Percentiles rank a stretch among this genome's conserved stretches.
Evolutionary conservation across 2,888 invertebrate genomes (phyloP).

Genomic region (Lobophora halterata): DNA sequence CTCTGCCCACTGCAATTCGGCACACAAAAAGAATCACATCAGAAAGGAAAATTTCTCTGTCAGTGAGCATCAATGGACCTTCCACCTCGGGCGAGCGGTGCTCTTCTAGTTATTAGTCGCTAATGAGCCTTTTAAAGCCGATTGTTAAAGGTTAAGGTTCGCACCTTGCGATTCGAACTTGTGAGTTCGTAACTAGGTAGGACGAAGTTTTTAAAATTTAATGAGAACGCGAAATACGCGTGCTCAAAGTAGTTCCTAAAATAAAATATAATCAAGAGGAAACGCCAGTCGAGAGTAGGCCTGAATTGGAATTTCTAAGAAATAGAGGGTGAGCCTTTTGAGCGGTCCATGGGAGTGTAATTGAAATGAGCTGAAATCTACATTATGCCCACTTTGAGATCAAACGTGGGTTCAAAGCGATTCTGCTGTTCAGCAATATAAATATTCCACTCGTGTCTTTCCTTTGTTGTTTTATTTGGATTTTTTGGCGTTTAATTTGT

Average conservation of each 20-base stretch:
- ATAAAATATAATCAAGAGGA: too few species aligned
- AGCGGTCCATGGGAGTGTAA: too few species aligned
- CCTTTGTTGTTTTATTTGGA: conserved; percentile 8
- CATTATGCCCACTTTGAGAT: conserved; percentile 54
- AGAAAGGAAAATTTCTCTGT: conserved; percentile 67
- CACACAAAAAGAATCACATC: conserved; percentile 68
- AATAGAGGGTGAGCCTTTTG: too few species aligned
- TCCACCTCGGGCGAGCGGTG: conserved; percentile 59
- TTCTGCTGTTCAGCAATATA: conserved; percentile 50
- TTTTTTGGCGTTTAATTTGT: conserved; percentile 3
- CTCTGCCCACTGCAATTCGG: conserved; percentile 67
- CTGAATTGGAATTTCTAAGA: too few species aligned
- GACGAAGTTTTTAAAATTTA: too few species aligned
- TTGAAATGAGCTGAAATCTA: conserved; percentile 32
- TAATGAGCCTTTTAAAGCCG: conserved; percentile 65
- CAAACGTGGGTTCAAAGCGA: conserved; percentile 53
- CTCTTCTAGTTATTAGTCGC: conserved; percentile 61
- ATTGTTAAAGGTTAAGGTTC: too few species aligned
- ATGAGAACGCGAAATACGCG: too few species aligned
- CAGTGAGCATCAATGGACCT: conserved; percentile 65
- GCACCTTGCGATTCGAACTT: too few species aligned
- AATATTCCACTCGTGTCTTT: conserved; percentile 15
- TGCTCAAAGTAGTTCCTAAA: too few species aligned
- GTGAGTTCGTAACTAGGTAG: too few species aligned
- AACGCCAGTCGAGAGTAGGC: too few species aligned